Conservation (phyloP, 1,140 invertebrate species). For the Pachypeltis micranthus region DNA sequence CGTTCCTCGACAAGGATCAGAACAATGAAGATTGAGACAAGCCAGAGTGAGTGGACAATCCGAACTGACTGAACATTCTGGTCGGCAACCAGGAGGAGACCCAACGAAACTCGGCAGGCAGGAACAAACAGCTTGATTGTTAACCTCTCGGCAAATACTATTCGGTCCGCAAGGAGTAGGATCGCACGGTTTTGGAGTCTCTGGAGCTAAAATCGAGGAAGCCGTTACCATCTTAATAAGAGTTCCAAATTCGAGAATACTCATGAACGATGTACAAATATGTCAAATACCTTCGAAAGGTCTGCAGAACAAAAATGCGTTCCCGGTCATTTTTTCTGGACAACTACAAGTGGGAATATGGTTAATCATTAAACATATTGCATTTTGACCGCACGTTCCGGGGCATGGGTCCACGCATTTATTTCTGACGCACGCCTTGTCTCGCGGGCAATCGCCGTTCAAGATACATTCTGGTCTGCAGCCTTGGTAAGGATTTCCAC, state of each 20-base stretch:
- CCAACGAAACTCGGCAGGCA: slow-evolving; percentile 57
- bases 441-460: slow-evolving; percentile 50
- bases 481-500: slow-evolving; percentile 55
- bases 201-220: slow-evolving; percentile 20
- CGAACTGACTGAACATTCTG: slow-evolving; percentile 61
- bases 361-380: slow-evolving; percentile 39
- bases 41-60: slow-evolving; percentile 56
- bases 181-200: slow-evolving; percentile 41
- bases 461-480: slow-evolving; percentile 63
- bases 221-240: too few species aligned
- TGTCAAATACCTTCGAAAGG: slow-evolving; percentile 35
- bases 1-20: slow-evolving; percentile 60
- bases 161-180: slow-evolving; percentile 64
- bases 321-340: slow-evolving; percentile 37
- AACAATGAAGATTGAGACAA: slow-evolving; percentile 65
- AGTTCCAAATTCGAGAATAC: too few species aligned
- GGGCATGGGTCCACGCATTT: slow-evolving; percentile 42
- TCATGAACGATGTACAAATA: background rate
- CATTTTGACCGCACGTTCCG: slow-evolving; percentile 41
- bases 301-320: slow-evolving; percentile 35
- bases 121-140: slow-evolving; percentile 57
- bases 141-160: slow-evolving; percentile 55
- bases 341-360: slow-evolving; percentile 41
- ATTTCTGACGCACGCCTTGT: slow-evolving; percentile 46
- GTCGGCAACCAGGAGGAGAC: slow-evolving; percentile 58